phyloP scores from a whole-genome alignment of 2,113 vertebrate species.

The Cebidichthys violaceus region DNA sequence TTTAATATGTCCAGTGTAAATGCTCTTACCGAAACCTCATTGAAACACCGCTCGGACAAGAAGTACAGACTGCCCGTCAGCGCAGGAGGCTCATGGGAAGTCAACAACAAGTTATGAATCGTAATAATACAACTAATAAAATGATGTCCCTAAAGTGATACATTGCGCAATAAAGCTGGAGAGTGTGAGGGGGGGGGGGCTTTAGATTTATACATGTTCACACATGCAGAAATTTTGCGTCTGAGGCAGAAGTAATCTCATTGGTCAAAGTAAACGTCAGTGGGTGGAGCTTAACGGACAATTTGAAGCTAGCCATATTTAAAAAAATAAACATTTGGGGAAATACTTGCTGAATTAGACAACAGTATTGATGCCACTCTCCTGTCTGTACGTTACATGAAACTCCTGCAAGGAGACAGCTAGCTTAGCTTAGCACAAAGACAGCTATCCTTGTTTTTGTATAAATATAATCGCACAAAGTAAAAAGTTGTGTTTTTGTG shows the following conservation, averaged over 20 bases:
- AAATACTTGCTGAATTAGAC: neutral
- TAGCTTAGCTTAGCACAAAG: neutral
- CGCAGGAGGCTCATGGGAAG: slow-evolving; percentile 2
- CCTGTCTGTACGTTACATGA: neutral
- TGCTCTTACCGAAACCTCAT: slow-evolving; percentile 7
- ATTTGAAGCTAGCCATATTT: neutral
- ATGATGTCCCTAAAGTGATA: neutral
- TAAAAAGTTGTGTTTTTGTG: neutral
- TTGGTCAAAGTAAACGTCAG: neutral
- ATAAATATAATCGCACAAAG: neutral
- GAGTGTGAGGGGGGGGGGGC: too few relatives aligned
- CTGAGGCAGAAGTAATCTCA: neutral
- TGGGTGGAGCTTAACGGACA: neutral
- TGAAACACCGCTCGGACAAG: neutral
- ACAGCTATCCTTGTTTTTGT: neutral
- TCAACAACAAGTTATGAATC: neutral
- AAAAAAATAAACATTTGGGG: neutral
- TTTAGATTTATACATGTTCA: neutral
- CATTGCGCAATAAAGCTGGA: neutral
- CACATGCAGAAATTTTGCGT: neutral
- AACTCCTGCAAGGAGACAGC: neutral
- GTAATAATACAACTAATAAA: neutral
- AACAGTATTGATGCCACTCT: neutral
- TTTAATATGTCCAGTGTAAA: slow-evolving; percentile 46
- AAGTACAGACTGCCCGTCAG: neutral